phyloP scores from a whole-genome alignment of 2,113 vertebrate species.

The Bufo bufo region DNA sequence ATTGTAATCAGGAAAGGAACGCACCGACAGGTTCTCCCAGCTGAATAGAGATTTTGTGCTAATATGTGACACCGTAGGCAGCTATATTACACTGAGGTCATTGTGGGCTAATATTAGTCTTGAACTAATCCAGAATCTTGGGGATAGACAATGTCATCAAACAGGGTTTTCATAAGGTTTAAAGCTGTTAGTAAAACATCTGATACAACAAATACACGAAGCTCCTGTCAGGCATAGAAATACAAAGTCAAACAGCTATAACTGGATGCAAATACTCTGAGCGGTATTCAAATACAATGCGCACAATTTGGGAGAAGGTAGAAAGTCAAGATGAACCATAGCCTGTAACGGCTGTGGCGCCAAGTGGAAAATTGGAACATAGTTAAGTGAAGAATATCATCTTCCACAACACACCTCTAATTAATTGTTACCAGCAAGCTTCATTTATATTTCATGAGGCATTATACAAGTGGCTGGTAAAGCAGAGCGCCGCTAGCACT shows the following conservation, averaged over 20 bases:
- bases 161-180: constrained; percentile 22
- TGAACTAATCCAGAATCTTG: constrained; percentile 4
- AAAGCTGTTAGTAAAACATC: constrained; percentile 46
- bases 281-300: background rate
- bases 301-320: background rate
- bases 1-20: background rate
- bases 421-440: background rate
- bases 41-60: constrained; percentile 10
- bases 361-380: constrained; percentile 2
- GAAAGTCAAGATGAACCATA: constrained; percentile 14
- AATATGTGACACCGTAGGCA: background rate
- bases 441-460: background rate
- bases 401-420: background rate
- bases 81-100: background rate
- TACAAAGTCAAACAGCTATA: constrained; percentile 44
- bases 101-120: constrained; percentile 35
- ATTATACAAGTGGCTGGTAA: background rate
- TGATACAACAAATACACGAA: constrained; percentile 46
- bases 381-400: constrained; percentile 2
- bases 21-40: background rate
- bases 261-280: constrained; percentile 32
- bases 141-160: constrained; percentile 24
- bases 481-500: background rate
- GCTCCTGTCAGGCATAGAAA: constrained; percentile 4
- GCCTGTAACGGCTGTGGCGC: background rate